Evolutionary conservation across 2,888 invertebrate genomes (phyloP).

Genomic region (Watsonalla binaria): DNA sequence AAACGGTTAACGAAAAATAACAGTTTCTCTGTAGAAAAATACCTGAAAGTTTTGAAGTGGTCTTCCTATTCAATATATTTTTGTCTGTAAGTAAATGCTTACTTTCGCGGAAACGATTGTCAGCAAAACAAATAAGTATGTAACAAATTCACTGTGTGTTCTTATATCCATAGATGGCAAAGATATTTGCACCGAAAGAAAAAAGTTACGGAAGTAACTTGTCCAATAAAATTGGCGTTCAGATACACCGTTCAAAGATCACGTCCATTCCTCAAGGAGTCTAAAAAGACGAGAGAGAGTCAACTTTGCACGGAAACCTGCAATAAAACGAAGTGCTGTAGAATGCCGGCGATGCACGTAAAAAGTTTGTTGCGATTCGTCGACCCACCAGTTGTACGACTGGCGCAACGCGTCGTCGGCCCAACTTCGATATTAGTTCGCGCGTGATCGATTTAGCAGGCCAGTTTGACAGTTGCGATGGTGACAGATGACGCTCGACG

Average conservation of each 20-base stretch:
- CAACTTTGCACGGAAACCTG: constrained; percentile 64
- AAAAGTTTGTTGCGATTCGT: constrained; percentile 49
- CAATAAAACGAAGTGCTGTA: constrained; percentile 63
- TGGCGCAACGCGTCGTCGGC: constrained; percentile 34
- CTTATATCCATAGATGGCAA: too few relatives aligned
- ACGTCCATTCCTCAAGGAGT: constrained; percentile 39
- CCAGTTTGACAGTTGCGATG: constrained; percentile 72
- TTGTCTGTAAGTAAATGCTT: too few relatives aligned
- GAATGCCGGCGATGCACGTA: constrained; percentile 41
- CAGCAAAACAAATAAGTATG: too few relatives aligned
- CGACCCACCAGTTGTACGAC: constrained; percentile 16
- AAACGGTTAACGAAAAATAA: too few relatives aligned
- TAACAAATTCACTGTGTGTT: too few relatives aligned
- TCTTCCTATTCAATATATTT: too few relatives aligned
- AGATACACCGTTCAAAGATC: constrained; percentile 47
- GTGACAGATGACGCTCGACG: constrained; percentile 71
- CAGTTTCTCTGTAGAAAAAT: too few relatives aligned
- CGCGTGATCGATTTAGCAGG: constrained; percentile 72
- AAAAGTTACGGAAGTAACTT: neutral
- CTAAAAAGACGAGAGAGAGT: constrained; percentile 52
- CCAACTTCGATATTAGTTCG: constrained; percentile 74
- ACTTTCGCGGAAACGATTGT: too few relatives aligned
- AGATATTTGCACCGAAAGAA: constrained; percentile 1
- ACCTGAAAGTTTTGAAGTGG: too few relatives aligned
- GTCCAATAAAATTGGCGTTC: constrained; percentile 21